Conservation (phyloP, 1,140 invertebrate species). For the Penaeus indicus region DNA sequence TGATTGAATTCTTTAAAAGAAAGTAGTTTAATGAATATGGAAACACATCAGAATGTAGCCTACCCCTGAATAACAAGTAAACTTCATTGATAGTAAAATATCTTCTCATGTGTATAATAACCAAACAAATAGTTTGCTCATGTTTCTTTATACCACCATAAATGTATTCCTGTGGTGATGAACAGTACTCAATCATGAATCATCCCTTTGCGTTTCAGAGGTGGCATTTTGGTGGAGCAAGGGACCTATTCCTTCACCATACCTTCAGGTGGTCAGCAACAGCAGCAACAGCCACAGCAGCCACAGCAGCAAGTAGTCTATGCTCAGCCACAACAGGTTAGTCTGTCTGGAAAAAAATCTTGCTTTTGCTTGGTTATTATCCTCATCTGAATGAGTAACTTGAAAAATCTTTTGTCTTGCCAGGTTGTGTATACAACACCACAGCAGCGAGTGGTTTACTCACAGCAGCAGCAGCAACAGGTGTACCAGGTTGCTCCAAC, state of each 20-base stretch:
- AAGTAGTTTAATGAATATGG: no score
- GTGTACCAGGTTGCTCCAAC: constrained; percentile 46
- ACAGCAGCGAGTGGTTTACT: constrained; percentile 51
- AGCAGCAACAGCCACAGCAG: neutral
- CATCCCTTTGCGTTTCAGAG: constrained; percentile 9
- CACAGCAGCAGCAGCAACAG: constrained; percentile 50
- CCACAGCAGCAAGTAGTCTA: constrained; percentile 47
- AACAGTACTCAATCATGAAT: no score
- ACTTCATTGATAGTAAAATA: no score
- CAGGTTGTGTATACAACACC: constrained; percentile 46
- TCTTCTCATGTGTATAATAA: no score
- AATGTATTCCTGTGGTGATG: no score
- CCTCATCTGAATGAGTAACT: no score
- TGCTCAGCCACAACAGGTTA: constrained; percentile 48
- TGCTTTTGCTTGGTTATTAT: no score
- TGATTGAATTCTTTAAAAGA: no score
- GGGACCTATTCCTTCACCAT: constrained; percentile 52
- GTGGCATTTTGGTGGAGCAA: constrained; percentile 56
- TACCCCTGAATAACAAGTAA: no score
- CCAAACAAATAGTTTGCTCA: no score
- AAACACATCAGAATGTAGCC: no score
- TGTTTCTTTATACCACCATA: no score
- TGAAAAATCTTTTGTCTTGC: neutral
- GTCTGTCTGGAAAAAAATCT: neutral
- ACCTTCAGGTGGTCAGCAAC: constrained; percentile 30